Base-by-base conservation (phyloP, 92 coral and sea anemone species). In the Bergia puertoricense region DNA sequence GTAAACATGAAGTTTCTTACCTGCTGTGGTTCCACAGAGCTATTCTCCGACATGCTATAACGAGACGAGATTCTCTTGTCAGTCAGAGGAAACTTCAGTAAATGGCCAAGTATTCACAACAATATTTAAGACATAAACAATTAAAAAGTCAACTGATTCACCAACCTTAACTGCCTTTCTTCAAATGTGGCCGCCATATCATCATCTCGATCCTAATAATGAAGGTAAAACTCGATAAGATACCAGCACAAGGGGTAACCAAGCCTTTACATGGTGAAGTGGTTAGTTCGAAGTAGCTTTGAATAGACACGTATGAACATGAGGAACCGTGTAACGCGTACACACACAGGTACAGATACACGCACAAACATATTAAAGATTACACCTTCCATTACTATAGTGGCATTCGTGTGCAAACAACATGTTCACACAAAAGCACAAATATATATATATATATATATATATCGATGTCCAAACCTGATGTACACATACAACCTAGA, bases 151-250 rank as follows among this genome's bases (percentile, higher is more conserved):
- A 43, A 39, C 7, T 1, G 66, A 39, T 40, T n/a, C 41, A 77
- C 79, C 86, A 68, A 94, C 98, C 94, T 92, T 91, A 91, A 86
- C 40, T 92, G 82, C 74, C 90, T 91, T 73, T 97, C 99, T 81
- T 97, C 96, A 92, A 97, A 97, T 82, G 91, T 91, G 75, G 91
- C 95, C 1, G 99, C 99, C 99, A 97, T 97, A 48, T 91, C 98
- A 90, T 97, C 99, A 85, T 97, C 99, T 88, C 99, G 95, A 62
- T 85, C 93, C 98, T 95, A 42, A 4, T 10, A 79, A 20, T 5
- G 80, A 76, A 9, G 44, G 43, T 73, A 11, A 41, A 41, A 76
- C 80, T 38, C 36, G n/a, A 7, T 62, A 62, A 22, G 59, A 54
- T 54, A 54, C 59, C 59, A 11, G 1, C 16, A 11, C 59, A 54